Evolutionary conservation across 2,888 invertebrate species (phyloP).

Genomic region (Cataglyphis livida): DNA sequence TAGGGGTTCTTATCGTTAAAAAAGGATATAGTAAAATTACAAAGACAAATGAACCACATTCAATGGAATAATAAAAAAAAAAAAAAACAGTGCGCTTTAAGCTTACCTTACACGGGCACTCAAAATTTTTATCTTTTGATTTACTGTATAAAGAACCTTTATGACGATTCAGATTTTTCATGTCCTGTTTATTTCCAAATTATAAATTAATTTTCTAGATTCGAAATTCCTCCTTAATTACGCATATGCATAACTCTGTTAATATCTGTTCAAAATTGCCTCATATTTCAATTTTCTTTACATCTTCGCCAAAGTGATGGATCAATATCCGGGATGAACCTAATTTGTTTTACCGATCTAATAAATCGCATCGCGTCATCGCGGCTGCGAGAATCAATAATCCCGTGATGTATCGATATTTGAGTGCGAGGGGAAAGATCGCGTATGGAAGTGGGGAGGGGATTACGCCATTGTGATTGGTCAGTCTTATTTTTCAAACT

Average conservation of each 20-base stretch:
- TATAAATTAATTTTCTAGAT: background rate
- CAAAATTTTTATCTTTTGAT: background rate
- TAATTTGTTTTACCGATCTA: background rate
- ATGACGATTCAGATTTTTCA: background rate
- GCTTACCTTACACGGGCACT: background rate
- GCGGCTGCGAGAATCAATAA: slow-evolving; percentile 19
- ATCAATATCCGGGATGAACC: background rate
- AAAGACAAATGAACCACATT: slow-evolving; percentile 23
- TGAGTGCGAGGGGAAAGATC: slow-evolving; percentile 20
- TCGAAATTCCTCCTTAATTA: background rate
- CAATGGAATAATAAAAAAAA: background rate
- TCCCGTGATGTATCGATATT: slow-evolving; percentile 43
- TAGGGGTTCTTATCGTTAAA: slow-evolving; percentile 38
- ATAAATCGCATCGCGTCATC: background rate
- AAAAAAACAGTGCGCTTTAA: background rate
- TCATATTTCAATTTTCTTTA: background rate
- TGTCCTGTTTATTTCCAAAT: background rate
- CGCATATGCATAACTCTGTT: background rate
- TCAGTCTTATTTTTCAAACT: slow-evolving; percentile 33
- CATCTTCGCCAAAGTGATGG: background rate
- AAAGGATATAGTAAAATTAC: slow-evolving; percentile 27
- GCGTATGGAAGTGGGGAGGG: background rate
- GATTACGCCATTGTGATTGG: background rate
- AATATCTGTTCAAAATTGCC: background rate
- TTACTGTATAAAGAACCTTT: background rate